A percentile compares a stretch with the other conserved stretches of the same genome.
Evolutionary conservation across 2,113 vertebrate species (phyloP).

Genomic region (Cynopterus brachyotis): DNA sequence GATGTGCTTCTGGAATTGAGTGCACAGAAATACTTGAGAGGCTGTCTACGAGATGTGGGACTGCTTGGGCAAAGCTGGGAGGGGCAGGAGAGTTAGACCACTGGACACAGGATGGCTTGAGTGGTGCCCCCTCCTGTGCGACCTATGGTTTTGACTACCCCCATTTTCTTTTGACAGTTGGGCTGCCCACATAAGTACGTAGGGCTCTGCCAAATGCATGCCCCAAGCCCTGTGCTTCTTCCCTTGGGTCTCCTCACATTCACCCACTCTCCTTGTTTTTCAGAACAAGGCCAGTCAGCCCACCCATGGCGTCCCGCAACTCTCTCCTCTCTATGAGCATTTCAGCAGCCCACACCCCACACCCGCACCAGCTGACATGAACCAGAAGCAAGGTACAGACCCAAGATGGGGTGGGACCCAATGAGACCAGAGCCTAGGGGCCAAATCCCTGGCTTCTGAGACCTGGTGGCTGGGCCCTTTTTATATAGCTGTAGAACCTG

Average conservation of each 20-base stretch:
- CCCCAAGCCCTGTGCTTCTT: not conserved
- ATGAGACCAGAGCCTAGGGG: not conserved
- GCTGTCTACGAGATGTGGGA: not conserved
- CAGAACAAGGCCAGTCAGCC: constrained; percentile 98
- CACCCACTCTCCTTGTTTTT: constrained; percentile 70
- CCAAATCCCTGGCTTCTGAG: not conserved
- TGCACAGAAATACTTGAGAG: not conserved
- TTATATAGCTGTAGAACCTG: not conserved
- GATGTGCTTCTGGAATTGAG: not conserved
- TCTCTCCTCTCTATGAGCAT: constrained; percentile 97
- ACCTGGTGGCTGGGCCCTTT: not conserved
- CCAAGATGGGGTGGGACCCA: not conserved
- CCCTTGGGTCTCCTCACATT: not conserved
- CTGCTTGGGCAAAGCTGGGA: too few species aligned
- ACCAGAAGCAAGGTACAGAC: constrained; percentile 96
- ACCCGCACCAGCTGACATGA: constrained; percentile 94
- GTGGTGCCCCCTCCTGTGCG: not conserved
- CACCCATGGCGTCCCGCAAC: constrained; percentile 93
- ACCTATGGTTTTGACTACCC: not conserved
- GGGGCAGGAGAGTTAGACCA: not conserved
- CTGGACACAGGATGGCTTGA: not conserved
- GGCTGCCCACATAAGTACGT: not conserved
- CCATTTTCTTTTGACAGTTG: not conserved
- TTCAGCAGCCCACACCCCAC: constrained; percentile 92
- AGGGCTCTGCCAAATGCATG: not conserved